Evolutionary conservation across 2,797 vertebrate genomes (phyloP).

Genomic region (Rhinoraja longicauda): DNA sequence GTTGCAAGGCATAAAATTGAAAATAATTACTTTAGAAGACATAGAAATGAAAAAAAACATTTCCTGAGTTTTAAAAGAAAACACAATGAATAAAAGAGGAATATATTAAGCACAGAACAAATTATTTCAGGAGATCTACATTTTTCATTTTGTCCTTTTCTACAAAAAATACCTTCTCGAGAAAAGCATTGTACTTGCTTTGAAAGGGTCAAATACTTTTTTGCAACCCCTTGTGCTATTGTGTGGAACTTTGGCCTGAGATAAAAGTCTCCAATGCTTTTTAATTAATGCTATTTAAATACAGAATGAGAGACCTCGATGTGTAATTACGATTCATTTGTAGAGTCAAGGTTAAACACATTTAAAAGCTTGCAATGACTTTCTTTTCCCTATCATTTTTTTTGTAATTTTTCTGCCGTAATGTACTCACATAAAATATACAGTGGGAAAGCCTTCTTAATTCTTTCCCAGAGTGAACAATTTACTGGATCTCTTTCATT

Average conservation of each 20-base stretch:
- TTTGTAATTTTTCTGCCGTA: background rate
- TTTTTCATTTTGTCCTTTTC: conserved; percentile 37
- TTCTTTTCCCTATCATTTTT: background rate
- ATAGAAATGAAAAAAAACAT: background rate
- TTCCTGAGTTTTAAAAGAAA: background rate
- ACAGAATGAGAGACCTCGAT: conserved; percentile 32
- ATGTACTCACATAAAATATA: conserved; percentile 17
- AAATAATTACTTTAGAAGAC: background rate
- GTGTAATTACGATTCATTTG: conserved; percentile 35
- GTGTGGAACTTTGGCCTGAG: conserved; percentile 35
- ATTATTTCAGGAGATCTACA: conserved; percentile 36
- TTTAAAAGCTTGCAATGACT: conserved; percentile 26
- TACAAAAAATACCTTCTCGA: conserved; percentile 7
- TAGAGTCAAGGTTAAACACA: conserved; percentile 35
- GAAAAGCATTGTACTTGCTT: conserved; percentile 32
- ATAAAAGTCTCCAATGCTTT: conserved; percentile 34
- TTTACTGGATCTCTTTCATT: background rate
- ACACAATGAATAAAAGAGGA: conserved; percentile 14
- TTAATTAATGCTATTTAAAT: conserved; percentile 37
- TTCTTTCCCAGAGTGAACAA: background rate
- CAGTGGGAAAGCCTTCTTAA: background rate
- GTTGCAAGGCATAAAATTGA: background rate
- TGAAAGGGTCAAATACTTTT: conserved; percentile 38
- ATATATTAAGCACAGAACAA: background rate
- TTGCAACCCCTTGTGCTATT: conserved; percentile 18